Percentiles rank a stretch among this genome's conserved stretches.
Evolutionary conservation across 2,888 invertebrate genomes (phyloP).

Genomic region (Argynnis bischoffii): DNA sequence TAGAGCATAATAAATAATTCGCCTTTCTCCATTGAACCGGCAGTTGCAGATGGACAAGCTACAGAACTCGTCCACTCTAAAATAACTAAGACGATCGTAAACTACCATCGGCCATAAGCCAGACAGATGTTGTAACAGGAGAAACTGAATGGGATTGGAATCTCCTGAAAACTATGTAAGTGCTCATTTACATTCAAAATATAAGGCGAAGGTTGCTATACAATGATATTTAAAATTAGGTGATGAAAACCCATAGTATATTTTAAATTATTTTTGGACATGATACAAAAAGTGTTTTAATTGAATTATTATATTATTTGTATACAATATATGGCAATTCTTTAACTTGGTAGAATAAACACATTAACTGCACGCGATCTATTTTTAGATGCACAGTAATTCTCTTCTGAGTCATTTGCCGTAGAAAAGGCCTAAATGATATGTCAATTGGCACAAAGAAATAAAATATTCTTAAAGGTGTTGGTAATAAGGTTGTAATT

Average conservation of each 20-base stretch:
- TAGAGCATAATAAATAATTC: slow-evolving; percentile 18
- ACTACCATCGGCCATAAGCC: slow-evolving; percentile 44
- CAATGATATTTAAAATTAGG: too few relatives aligned
- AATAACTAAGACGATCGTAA: slow-evolving; percentile 46
- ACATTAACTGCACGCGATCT: slow-evolving; percentile 50
- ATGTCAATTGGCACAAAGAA: slow-evolving; percentile 48
- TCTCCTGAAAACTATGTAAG: slow-evolving; percentile 34
- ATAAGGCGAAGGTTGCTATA: not conserved
- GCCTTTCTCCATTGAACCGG: slow-evolving; percentile 27
- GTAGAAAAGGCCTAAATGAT: slow-evolving; percentile 64
- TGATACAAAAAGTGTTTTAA: too few relatives aligned
- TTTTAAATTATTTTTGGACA: too few relatives aligned
- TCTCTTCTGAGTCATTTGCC: slow-evolving; percentile 64
- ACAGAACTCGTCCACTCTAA: slow-evolving; percentile 51
- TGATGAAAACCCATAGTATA: too few relatives aligned
- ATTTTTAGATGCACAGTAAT: slow-evolving; percentile 67
- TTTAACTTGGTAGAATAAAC: slow-evolving; percentile 44
- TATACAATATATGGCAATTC: slow-evolving; percentile 42
- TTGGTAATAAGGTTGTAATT: slow-evolving; percentile 51
- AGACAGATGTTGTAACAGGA: slow-evolving; percentile 45
- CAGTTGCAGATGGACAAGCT: slow-evolving; percentile 55
- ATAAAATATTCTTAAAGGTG: slow-evolving; percentile 51
- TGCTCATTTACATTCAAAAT: not conserved
- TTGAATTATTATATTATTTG: slow-evolving; percentile 22
- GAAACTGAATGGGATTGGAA: slow-evolving; percentile 39